Base-by-base conservation (phyloP, 1,140 invertebrate species). In the Sarcophaga bullata region DNA sequence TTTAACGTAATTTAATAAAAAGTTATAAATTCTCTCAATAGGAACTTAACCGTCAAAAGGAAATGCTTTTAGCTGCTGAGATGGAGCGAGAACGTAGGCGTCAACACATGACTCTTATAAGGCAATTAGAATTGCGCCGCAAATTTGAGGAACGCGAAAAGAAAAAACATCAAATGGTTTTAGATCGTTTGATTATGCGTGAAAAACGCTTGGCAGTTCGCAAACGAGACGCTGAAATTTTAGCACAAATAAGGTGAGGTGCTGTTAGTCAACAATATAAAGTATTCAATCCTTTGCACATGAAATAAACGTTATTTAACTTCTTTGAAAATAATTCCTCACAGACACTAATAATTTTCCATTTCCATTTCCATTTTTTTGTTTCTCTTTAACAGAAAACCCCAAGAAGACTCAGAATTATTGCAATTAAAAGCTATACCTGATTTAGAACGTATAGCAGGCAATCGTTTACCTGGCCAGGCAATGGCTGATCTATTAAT, bases 401-500 rank as follows among this genome's bases (percentile, higher is more conserved):
- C 97, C 3, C 94, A 96, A 84, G 95, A 97, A 91, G 95, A 97
- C 87, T 95, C 96, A 85, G 95, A 96, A 84, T 89, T 97, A 49
- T 93, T 93, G 46, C 94, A 94, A 89, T 94, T 95, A 82, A 93
- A 94, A 89, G 87, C 93, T 8, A 90, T 98, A 68, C 97, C 97
- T 0, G 92, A 94, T 8, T 91, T 96, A 48, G 93, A 95, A 48
- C 92, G 97, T 84, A 94, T 98, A 84, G 93, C 95, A 0, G 96
- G 96, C 13, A 91, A 98, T 49, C 95, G 94, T 86, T 90, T 98
- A 11, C 92, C 95, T 1, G 97, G 96, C 0, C 94, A 96, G 88
- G 97, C 97, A 0, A 97, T 98, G 91, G 95, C 96, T 3, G 97
- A 98, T 91, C 92, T 96, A 54, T 92, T 98, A 6, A 98, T 98